phyloP scores from a whole-genome alignment of 2,797 vertebrate species.

The Eutrigla gurnardus region DNA sequence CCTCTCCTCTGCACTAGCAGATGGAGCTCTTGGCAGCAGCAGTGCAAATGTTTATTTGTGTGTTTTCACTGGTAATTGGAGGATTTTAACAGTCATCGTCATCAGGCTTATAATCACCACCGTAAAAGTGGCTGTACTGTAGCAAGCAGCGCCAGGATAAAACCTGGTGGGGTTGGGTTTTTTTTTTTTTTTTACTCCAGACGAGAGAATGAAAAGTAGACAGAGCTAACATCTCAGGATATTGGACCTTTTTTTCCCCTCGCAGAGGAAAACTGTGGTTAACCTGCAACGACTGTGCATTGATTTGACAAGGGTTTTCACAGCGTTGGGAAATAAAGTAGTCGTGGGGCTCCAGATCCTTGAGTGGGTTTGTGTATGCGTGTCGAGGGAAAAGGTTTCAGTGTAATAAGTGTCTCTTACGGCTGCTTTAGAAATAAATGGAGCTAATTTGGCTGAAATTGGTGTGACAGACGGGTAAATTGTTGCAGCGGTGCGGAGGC shows the following conservation, averaged over 20 bases:
- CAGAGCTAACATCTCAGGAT: constrained; percentile 75
- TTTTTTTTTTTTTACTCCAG: constrained; percentile 41
- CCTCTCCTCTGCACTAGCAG: constrained; percentile 82
- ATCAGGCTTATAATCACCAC: constrained; percentile 88
- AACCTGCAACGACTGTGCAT: constrained; percentile 77
- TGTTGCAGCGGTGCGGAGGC: constrained; percentile 79
- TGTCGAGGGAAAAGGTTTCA: constrained; percentile 80
- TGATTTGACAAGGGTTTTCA: constrained; percentile 82
- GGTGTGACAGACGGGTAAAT: constrained; percentile 87
- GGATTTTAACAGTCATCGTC: constrained; percentile 89
- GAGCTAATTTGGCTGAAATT: constrained; percentile 88
- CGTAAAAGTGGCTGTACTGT: constrained; percentile 82
- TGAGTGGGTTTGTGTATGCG: constrained; percentile 51
- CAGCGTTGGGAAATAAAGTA: constrained; percentile 80
- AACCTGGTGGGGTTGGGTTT: constrained; percentile 10
- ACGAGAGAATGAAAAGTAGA: constrained; percentile 32
- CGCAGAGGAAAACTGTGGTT: constrained; percentile 72
- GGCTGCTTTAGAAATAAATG: constrained; percentile 88
- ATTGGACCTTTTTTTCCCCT: constrained; percentile 71
- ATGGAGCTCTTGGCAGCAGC: constrained; percentile 94
- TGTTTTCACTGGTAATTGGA: constrained; percentile 91
- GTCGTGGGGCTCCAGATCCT: constrained; percentile 62
- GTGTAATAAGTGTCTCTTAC: constrained; percentile 88
- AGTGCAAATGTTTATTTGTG: constrained; percentile 93
- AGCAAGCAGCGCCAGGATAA: constrained; percentile 73